Percentiles rank a stretch among this genome's conserved stretches.
Evolutionary conservation across 2,888 invertebrate genomes (phyloP).

Genomic region (Caenorhabditis sulstoni): DNA sequence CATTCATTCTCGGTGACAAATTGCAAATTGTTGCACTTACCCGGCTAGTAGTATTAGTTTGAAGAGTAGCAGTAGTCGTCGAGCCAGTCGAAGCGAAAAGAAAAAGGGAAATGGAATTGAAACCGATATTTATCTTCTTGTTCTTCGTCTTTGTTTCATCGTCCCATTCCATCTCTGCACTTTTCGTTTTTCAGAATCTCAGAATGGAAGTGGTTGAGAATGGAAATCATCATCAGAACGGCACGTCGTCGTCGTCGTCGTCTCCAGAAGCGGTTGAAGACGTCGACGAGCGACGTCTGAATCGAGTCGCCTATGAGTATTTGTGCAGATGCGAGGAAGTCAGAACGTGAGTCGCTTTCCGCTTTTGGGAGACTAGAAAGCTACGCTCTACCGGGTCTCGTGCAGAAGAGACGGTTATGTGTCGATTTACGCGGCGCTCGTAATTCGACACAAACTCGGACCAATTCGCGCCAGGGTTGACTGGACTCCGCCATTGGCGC

Average conservation of each 20-base stretch:
- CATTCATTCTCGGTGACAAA: neutral
- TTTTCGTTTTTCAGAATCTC: neutral
- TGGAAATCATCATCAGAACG: conserved; percentile 18
- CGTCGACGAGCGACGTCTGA: conserved; percentile 87
- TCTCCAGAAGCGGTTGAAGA: conserved; percentile 60
- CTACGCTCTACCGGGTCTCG: too few species aligned
- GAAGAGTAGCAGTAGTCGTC: neutral
- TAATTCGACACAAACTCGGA: too few species aligned
- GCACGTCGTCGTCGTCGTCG: conserved; percentile 6
- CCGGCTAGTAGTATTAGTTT: neutral
- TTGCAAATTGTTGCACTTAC: conserved; percentile 6
- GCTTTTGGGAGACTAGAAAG: too few species aligned
- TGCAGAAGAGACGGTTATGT: too few species aligned
- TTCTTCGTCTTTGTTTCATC: too few species aligned
- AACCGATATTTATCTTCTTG: too few species aligned
- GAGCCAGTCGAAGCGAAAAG: neutral
- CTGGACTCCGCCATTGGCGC: too few species aligned
- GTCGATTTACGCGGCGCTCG: too few species aligned
- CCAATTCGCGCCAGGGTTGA: too few species aligned
- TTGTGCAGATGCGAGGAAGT: conserved; percentile 89
- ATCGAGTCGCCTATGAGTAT: conserved; percentile 88
- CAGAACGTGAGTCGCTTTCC: conserved; percentile 83
- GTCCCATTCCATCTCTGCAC: neutral
- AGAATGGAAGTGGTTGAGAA: conserved; percentile 6
- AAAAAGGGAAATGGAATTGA: conserved; percentile 16